Conservation (phyloP, 2,888 invertebrate genomes). For the Venustoraphidia nigricollis region DNA sequence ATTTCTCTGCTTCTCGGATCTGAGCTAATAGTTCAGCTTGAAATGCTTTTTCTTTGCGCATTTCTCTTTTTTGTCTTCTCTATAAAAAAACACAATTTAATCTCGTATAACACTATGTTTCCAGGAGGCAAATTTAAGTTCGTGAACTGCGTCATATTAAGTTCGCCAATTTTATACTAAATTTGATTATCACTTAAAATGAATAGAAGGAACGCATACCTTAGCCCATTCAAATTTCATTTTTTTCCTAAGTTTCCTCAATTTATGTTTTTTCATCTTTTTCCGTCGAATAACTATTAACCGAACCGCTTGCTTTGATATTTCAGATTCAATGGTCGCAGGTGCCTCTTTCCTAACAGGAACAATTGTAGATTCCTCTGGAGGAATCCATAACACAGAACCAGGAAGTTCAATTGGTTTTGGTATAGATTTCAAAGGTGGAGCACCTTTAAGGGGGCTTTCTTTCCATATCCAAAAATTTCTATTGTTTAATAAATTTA, state of each 20-base stretch:
- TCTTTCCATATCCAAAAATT: not conserved
- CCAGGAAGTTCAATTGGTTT: not conserved
- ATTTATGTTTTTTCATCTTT: conserved; percentile 80
- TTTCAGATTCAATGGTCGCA: not conserved
- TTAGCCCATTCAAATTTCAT: conserved; percentile 66
- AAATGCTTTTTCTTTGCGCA: conserved; percentile 62
- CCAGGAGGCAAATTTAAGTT: too few relatives aligned
- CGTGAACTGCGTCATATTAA: too few relatives aligned
- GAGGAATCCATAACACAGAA: not conserved
- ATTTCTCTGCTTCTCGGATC: conserved; percentile 56
- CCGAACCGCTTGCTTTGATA: conserved; percentile 52
- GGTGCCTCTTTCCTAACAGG: not conserved
- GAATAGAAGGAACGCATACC: conserved; percentile 22
- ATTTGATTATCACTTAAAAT: too few relatives aligned
- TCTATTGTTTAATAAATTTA: not conserved
- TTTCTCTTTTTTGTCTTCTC: conserved; percentile 49
- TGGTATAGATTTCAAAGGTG: not conserved
- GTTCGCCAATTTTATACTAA: too few relatives aligned
- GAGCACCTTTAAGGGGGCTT: not conserved
- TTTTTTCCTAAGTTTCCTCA: conserved; percentile 60
- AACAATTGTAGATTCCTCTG: not conserved
- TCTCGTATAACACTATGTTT: too few relatives aligned
- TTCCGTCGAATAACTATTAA: conserved; percentile 61
- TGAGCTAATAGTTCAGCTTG: conserved; percentile 52
- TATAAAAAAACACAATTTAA: conserved; percentile 16